Percentiles rank a stretch among this genome's conserved stretches.
Evolutionary conservation across 1,140 invertebrate genomes (phyloP).

Genomic region (Phymorhynchus buccinoides): DNA sequence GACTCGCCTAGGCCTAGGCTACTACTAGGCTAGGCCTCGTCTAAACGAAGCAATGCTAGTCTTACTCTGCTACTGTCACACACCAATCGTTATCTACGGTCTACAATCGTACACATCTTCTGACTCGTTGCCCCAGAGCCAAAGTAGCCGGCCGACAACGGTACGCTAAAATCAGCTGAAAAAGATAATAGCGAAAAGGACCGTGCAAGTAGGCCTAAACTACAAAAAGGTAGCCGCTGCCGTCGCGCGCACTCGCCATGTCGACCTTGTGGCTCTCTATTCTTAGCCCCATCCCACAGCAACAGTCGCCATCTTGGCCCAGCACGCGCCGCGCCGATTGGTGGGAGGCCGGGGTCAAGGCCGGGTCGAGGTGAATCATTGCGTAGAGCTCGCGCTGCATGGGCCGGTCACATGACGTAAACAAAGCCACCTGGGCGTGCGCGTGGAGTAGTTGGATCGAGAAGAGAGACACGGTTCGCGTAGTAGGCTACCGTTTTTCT

Average conservation of each 20-base stretch:
- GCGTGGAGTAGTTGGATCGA: conserved; percentile 43
- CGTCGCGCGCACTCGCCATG: conserved; percentile 36
- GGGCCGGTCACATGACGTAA: conserved; percentile 54
- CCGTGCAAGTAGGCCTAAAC: neutral
- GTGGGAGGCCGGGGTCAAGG: conserved; percentile 42
- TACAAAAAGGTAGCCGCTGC: conserved; percentile 25
- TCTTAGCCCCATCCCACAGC: conserved; percentile 51
- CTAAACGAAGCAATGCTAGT: too few relatives aligned
- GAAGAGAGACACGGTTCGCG: neutral
- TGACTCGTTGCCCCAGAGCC: neutral
- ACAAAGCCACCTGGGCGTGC: conserved; percentile 49
- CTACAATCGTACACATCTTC: neutral
- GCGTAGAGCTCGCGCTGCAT: conserved; percentile 39
- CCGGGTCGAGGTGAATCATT: conserved; percentile 50
- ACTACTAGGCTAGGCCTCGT: too few relatives aligned
- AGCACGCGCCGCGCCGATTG: conserved; percentile 41
- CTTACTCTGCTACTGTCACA: too few relatives aligned
- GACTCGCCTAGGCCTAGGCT: too few relatives aligned
- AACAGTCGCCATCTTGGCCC: conserved; percentile 48
- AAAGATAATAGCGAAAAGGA: neutral
- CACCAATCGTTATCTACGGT: neutral
- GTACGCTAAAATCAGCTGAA: conserved; percentile 15
- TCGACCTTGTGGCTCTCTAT: conserved; percentile 39
- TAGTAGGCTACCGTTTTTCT: neutral
- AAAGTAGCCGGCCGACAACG: too few relatives aligned